These are phyloP conservation scores for Galaxias olidus DNA, from an alignment of 2,797 vertebrate genomes.

Conservation along the genomic window DNA sequence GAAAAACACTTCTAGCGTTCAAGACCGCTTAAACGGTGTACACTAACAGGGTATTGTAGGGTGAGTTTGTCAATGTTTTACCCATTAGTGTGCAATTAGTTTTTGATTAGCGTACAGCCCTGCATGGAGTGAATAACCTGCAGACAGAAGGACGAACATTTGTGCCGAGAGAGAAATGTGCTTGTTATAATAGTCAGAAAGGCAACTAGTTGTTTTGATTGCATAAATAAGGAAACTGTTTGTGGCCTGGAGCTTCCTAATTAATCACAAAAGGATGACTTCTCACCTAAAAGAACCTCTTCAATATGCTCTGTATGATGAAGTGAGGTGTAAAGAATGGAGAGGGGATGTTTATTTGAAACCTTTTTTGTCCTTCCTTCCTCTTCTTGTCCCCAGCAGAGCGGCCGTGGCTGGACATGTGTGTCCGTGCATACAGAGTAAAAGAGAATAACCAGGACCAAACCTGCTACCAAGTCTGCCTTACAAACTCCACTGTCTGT, in stretches of 20 bases:
- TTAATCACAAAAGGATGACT: too few relatives aligned
- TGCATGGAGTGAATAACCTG: not conserved
- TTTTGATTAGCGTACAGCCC: conserved; percentile 2
- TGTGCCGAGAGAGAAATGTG: too few relatives aligned
- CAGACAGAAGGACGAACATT: not conserved
- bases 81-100: conserved; percentile 7
- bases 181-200: too few relatives aligned
- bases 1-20: conserved; percentile 1
- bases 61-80: not conserved
- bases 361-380: not conserved
- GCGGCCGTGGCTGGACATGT: conserved; percentile 73
- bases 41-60: conserved; percentile 5
- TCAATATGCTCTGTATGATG: not conserved
- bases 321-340: not conserved
- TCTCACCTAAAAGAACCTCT: not conserved
- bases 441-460: conserved; percentile 23
- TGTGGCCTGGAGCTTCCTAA: too few relatives aligned
- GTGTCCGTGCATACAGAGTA: conserved; percentile 57
- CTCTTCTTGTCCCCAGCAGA: conserved; percentile 46
- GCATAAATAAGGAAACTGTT: too few relatives aligned
- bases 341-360: not conserved
- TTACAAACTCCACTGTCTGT: conserved; percentile 41
- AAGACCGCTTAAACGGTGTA: not conserved
- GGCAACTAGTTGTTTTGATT: too few relatives aligned
- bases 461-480: conserved; percentile 69